A percentile compares a stretch with the other conserved stretches of the same genome.
Evolutionary conservation across 1,140 invertebrate species (phyloP).

Genomic region (Nasonia giraulti): DNA sequence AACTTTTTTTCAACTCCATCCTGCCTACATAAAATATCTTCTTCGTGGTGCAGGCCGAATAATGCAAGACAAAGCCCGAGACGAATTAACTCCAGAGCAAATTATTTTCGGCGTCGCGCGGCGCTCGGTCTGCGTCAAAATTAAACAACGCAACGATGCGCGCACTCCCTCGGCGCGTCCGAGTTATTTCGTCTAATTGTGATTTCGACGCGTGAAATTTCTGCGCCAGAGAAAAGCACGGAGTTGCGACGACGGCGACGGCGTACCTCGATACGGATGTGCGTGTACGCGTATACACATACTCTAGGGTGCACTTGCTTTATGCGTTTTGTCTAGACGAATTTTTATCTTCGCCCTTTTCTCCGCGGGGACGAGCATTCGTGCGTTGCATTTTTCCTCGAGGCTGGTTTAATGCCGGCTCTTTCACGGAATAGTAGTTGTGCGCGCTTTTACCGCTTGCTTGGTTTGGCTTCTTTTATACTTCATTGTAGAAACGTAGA

Average conservation of each 20-base stretch:
- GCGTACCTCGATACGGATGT: background rate
- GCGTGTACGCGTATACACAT: background rate
- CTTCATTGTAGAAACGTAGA: background rate
- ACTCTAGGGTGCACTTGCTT: background rate
- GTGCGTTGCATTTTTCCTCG: background rate
- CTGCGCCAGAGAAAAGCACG: conserved; percentile 1
- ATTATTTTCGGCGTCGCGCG: conserved; percentile 22
- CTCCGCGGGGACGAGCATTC: background rate
- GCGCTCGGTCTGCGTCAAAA: background rate
- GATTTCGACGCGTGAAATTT: conserved; percentile 29
- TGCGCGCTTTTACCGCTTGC: background rate
- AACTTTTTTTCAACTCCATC: conserved; percentile 13
- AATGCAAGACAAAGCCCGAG: background rate
- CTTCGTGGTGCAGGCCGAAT: background rate
- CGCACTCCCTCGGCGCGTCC: background rate
- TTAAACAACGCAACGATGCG: background rate
- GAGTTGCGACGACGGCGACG: background rate
- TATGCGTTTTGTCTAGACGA: background rate
- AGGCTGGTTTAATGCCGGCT: background rate
- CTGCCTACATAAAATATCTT: conserved; percentile 10
- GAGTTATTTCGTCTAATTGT: conserved; percentile 59
- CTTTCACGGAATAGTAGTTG: background rate
- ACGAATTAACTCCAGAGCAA: conserved; percentile 30
- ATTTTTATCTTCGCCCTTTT: conserved; percentile 13
- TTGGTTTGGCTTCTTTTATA: background rate